phyloP scores from a whole-genome alignment of 1,140 invertebrate species.

The Micrasema longulum region DNA sequence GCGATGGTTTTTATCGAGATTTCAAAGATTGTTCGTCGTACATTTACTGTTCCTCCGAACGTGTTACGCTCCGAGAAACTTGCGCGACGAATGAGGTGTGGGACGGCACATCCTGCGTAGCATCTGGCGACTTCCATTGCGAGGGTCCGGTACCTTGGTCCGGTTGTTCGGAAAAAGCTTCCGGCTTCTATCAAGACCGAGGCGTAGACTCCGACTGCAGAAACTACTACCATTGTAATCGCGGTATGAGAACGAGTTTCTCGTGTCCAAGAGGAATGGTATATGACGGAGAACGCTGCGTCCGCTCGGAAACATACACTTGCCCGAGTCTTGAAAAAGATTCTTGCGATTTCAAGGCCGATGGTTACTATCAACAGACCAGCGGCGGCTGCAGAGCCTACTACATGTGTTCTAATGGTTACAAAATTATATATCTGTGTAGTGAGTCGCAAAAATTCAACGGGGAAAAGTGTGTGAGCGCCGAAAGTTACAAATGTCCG shows the following conservation, averaged over 20 bases:
- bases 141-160: conserved; percentile 60
- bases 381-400: conserved; percentile 70
- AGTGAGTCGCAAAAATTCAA: conserved; percentile 67
- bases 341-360: conserved; percentile 64
- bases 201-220: conserved; percentile 63
- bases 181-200: conserved; percentile 66
- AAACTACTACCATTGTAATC: conserved; percentile 67
- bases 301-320: conserved; percentile 57
- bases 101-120: conserved; percentile 61
- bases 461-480: conserved; percentile 67
- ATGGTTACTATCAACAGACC: conserved; percentile 70
- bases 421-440: conserved; percentile 70
- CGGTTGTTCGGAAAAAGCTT: conserved; percentile 63
- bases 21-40: conserved; percentile 62
- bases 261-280: conserved; percentile 62
- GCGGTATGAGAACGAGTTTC: conserved; percentile 60
- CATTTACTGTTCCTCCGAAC: conserved; percentile 60
- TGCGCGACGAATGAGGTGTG: conserved; percentile 60
- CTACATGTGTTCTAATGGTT: conserved; percentile 68
- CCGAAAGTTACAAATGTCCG: conserved; percentile 62
- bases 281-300: conserved; percentile 68
- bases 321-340: conserved; percentile 67
- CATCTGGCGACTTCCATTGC: conserved; percentile 58
- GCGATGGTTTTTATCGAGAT: conserved; percentile 61
- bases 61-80: conserved; percentile 59